Percentiles rank a stretch among this genome's conserved stretches.
Evolutionary conservation across 2,888 invertebrate genomes (phyloP).

Genomic region (Mythimna albipuncta): DNA sequence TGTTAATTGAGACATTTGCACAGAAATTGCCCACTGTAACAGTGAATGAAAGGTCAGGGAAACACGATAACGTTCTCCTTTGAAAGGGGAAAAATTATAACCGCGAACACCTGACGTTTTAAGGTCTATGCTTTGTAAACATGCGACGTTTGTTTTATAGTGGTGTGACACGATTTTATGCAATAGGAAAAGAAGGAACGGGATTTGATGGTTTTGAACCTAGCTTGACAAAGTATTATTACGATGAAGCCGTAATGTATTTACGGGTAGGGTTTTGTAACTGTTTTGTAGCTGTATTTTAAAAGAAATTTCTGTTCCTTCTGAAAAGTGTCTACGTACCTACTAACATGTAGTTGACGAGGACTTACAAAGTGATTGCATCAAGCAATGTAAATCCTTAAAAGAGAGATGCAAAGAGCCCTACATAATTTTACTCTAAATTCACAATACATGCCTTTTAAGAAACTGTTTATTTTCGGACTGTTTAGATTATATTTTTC

Average conservation of each 20-base stretch:
- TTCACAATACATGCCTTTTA: too few species aligned
- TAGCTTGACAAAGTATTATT: constrained; percentile 7
- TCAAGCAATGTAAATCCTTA: not conserved
- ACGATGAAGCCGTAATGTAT: constrained; percentile 14
- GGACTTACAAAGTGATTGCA: not conserved
- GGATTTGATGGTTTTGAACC: constrained; percentile 35
- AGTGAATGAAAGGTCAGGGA: constrained; percentile 67
- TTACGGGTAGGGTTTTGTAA: constrained; percentile 17
- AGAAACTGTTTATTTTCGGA: too few species aligned
- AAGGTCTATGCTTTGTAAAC: constrained; percentile 62
- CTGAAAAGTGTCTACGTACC: not conserved
- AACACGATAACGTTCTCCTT: constrained; percentile 62
- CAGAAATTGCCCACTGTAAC: constrained; percentile 76
- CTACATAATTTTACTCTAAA: not conserved
- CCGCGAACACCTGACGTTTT: constrained; percentile 49
- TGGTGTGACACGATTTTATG: constrained; percentile 37
- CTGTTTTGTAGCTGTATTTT: constrained; percentile 14
- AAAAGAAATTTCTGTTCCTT: not conserved
- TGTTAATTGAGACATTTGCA: constrained; percentile 87
- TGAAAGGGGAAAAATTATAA: constrained; percentile 64
- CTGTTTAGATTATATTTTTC: too few species aligned
- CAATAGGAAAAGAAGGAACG: constrained; percentile 24
- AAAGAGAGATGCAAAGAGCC: not conserved
- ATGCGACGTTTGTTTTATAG: constrained; percentile 59
- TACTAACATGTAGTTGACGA: too few species aligned